Evolutionary conservation across 2,113 vertebrate genomes (phyloP).

Genomic region (Caranx ignobilis): DNA sequence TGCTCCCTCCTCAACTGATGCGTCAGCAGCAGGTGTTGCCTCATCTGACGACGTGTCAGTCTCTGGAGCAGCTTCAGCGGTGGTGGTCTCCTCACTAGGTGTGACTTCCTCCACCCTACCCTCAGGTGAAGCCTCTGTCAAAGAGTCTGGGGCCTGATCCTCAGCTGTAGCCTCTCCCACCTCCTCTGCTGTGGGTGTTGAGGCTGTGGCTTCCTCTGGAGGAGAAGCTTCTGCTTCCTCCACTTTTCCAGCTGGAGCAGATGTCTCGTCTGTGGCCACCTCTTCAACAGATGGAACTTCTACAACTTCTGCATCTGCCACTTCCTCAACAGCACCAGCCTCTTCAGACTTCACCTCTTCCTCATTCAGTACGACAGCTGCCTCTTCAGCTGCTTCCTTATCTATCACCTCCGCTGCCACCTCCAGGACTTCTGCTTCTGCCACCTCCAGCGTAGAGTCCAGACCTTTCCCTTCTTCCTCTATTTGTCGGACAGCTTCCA

Average conservation of each 20-base stretch:
- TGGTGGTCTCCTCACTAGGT: constrained; percentile 15
- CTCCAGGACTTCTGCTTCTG: neutral
- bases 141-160: neutral
- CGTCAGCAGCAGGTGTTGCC: constrained; percentile 10
- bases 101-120: constrained; percentile 19
- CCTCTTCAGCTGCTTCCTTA: constrained; percentile 27
- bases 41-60: neutral
- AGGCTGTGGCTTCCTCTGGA: constrained; percentile 18
- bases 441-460: neutral
- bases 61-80: constrained; percentile 16
- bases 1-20: constrained; percentile 9
- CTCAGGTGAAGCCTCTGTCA: constrained; percentile 5
- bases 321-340: constrained; percentile 11
- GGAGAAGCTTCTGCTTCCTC: neutral
- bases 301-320: constrained; percentile 20
- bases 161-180: constrained; percentile 10
- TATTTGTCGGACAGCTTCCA: constrained; percentile 34
- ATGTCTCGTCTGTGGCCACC: constrained; percentile 1
- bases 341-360: constrained; percentile 40
- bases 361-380: neutral
- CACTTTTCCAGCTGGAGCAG: constrained; percentile 1
- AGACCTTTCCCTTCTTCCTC: constrained; percentile 32
- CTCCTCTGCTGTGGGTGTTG: neutral
- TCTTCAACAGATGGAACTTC: constrained; percentile 32
- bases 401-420: neutral